Base-by-base conservation (phyloP, 2,888 invertebrate species). In the Parapristionchus giblindavisi region DNA sequence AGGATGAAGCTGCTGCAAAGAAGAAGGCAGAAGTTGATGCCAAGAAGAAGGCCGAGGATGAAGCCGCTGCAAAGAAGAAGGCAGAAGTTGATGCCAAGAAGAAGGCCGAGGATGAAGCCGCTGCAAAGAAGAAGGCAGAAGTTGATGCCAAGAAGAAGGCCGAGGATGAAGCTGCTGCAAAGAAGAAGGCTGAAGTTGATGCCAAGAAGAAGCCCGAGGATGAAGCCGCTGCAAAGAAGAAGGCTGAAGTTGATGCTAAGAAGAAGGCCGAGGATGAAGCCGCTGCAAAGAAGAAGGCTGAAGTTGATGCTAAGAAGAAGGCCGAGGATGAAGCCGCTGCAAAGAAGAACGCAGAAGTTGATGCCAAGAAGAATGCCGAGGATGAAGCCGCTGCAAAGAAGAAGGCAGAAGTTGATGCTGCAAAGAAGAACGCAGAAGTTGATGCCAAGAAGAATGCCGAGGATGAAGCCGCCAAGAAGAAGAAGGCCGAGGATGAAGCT, bases 401-500 rank as follows among this genome's bases (percentile, higher is more conserved):
- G 52, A 52, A 52, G 52, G 21, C 21, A 3, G 8, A 52, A 24
- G 56, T 27, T 36, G 60, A 29, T 14, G 77, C 40, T 14, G 77
- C 48, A 4, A 66, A 73, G 36, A 71, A 76, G 43, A 70, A 52
- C 34, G 34, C 70, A 11, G 77, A 78, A n/a, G 77, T 40, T 21
- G 70, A 76, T n/a, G n/a, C n/a, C n/a, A n/a, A n/a, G 38, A 8
- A 29, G 38, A 48, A 56, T 29, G 77, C 78, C 38, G 56, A 77
- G 48, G 66, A 60, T 70, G 77, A 54, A 3, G 77, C 17, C 3
- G 61, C 48, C n/a, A 51, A 38, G 58, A 76, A 75, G 75, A 75
- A 75, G 75, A 76, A 76, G 58, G 8, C n/a, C n/a, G n/a, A 54
- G 48, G 77, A 75, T n/a, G 75, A 77, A 24, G 68, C 77, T 24